Conservation (phyloP, 2,888 invertebrate species). For the Drosophila vallismaia region DNA sequence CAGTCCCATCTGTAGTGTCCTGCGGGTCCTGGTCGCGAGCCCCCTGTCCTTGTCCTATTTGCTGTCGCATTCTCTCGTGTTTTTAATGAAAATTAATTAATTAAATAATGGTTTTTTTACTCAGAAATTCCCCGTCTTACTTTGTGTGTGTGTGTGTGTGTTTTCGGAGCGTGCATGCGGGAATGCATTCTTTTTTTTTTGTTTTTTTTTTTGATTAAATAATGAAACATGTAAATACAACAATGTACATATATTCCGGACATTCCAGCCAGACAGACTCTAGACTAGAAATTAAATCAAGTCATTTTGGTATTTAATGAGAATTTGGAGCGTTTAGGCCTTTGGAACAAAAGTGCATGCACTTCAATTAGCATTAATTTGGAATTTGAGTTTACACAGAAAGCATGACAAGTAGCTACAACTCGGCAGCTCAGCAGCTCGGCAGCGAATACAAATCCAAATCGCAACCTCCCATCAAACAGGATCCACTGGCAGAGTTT, state of each 20-base stretch:
- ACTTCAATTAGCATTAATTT: constrained; percentile 36
- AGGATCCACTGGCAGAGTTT: background rate
- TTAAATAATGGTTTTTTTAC: constrained; percentile 71
- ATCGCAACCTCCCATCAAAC: background rate
- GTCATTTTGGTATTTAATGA: background rate
- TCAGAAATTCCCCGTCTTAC: constrained; percentile 36
- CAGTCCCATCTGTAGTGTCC: constrained; percentile 42
- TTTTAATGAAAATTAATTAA: constrained; percentile 76
- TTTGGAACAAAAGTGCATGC: constrained; percentile 21
- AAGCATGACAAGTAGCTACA: constrained; percentile 8
- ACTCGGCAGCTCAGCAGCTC: constrained; percentile 13
- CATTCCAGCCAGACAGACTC: background rate
- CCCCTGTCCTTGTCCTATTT: constrained; percentile 17
- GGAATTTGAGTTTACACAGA: constrained; percentile 11
- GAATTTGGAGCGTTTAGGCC: constrained; percentile 2
- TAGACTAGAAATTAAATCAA: too few species aligned
- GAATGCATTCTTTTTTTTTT: constrained; percentile 57
- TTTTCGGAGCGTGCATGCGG: constrained; percentile 17
- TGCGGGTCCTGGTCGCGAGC: constrained; percentile 11
- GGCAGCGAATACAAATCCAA: background rate
- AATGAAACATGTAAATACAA: constrained; percentile 41
- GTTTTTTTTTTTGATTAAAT: constrained; percentile 51
- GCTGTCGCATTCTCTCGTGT: constrained; percentile 59
- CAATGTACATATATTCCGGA: constrained; percentile 12
- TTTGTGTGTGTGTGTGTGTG: constrained; percentile 4